phyloP scores from a whole-genome alignment of 1,140 invertebrate genomes.

The Drosophila funebris region DNA sequence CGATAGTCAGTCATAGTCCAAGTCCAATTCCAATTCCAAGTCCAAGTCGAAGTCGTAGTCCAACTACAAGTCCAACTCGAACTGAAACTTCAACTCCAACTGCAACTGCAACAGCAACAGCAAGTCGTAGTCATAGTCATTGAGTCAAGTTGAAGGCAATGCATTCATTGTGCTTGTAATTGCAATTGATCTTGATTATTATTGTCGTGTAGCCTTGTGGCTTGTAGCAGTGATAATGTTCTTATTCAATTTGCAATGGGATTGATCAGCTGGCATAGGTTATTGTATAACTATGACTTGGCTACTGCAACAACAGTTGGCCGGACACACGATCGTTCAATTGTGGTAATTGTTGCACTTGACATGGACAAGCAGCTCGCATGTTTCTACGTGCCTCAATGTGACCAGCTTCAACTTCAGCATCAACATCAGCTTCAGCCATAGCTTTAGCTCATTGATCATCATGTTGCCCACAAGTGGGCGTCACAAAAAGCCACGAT shows the following conservation, averaged over 20 bases:
- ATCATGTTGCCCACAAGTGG: conserved; percentile 53
- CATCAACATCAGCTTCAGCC: not conserved
- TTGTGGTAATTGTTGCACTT: conserved; percentile 63
- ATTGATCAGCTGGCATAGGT: conserved; percentile 45
- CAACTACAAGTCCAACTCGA: conserved; percentile 12
- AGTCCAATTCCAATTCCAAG: conserved; percentile 26
- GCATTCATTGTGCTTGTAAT: conserved; percentile 83
- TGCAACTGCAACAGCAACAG: not conserved
- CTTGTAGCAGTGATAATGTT: conserved; percentile 70
- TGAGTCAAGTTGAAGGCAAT: conserved; percentile 67
- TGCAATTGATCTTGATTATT: conserved; percentile 83
- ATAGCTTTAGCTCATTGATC: conserved; percentile 45
- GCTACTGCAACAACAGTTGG: not conserved
- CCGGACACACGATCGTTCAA: conserved; percentile 52
- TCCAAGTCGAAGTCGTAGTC: conserved; percentile 20
- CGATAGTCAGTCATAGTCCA: conserved; percentile 46
- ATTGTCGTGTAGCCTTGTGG: conserved; percentile 51
- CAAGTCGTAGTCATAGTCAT: conserved; percentile 38
- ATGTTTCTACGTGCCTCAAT: conserved; percentile 59
- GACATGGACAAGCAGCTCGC: conserved; percentile 53
- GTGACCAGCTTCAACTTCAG: conserved; percentile 25
- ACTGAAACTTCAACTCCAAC: conserved; percentile 2
- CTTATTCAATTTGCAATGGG: conserved; percentile 69
- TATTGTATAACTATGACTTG: conserved; percentile 10
- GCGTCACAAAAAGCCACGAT: conserved; percentile 48